These are phyloP conservation scores for Drosophila pandora DNA, from an alignment of 1,140 invertebrate species.

Conservation along the genomic window DNA sequence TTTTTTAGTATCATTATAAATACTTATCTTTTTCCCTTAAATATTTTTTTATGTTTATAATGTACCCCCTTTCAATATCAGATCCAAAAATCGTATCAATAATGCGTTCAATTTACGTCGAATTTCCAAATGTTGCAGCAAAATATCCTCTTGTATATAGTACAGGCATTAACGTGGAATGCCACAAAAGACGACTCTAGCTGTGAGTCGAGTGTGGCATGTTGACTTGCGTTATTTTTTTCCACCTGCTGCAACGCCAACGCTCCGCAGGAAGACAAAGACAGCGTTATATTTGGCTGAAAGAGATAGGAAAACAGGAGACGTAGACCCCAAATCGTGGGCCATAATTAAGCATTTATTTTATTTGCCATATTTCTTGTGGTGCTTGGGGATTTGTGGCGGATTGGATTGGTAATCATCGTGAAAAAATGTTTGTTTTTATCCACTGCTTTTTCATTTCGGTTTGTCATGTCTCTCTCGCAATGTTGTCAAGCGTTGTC, in stretches of 20 bases:
- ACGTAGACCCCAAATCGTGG: constrained; percentile 60
- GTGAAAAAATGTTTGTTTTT: constrained; percentile 53
- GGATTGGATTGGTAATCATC: constrained; percentile 71
- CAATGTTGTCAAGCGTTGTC: constrained; percentile 74
- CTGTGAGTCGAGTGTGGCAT: constrained; percentile 40
- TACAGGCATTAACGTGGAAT: constrained; percentile 41
- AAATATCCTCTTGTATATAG: constrained; percentile 12
- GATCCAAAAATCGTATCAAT: constrained; percentile 70
- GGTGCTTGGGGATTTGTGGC: constrained; percentile 57
- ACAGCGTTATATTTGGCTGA: not conserved
- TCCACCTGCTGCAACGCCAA: constrained; percentile 75
- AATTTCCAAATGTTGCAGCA: constrained; percentile 65
- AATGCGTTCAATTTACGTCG: constrained; percentile 67
- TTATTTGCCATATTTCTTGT: constrained; percentile 79
- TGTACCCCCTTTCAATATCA: not conserved
- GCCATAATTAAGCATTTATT: constrained; percentile 81
- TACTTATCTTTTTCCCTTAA: too few species aligned
- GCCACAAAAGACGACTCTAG: constrained; percentile 27
- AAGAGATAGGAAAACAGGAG: constrained; percentile 28
- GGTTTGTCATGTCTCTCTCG: constrained; percentile 40
- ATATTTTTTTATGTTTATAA: not conserved
- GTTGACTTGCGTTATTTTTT: constrained; percentile 78
- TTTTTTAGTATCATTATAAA: not conserved
- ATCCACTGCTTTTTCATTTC: constrained; percentile 13
- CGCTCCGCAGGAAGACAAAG: constrained; percentile 26